These are phyloP conservation scores for Miichthys miiuy DNA, from an alignment of 2,797 vertebrate species.

Conservation along the genomic window DNA sequence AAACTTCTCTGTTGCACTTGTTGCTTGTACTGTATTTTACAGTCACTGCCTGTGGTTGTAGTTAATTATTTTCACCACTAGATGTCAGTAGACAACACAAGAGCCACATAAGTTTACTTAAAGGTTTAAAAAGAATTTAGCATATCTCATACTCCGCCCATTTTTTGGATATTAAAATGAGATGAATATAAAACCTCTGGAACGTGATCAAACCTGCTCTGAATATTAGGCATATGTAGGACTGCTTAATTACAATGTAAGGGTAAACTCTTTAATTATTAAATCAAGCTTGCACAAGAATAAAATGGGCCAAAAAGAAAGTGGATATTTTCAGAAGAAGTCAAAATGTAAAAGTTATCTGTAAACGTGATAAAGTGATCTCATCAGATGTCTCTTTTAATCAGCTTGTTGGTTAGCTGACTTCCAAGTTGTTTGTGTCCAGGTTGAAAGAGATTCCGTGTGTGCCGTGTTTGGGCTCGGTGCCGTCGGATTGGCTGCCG, in stretches of 20 bases:
- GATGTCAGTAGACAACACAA: slow-evolving; percentile 11
- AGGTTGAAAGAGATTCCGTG: slow-evolving; percentile 89
- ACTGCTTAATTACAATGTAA: neutral
- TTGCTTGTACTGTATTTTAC: neutral
- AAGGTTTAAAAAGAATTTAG: neutral
- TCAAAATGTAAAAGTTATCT: neutral
- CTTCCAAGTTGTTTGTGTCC: neutral
- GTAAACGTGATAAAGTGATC: neutral
- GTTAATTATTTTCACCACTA: slow-evolving; percentile 14
- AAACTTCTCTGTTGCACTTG: neutral
- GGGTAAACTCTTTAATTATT: too few species aligned
- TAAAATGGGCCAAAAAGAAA: neutral
- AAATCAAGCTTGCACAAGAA: neutral
- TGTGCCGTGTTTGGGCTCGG: slow-evolving; percentile 84
- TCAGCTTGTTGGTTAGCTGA: neutral
- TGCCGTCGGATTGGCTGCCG: slow-evolving; percentile 88
- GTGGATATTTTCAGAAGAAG: neutral
- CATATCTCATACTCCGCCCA: neutral
- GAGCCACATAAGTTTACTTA: neutral
- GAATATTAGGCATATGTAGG: neutral
- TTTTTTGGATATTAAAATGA: neutral
- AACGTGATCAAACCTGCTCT: neutral
- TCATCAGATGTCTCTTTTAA: neutral
- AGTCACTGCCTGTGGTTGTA: neutral
- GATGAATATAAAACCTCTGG: neutral